Base-by-base conservation (phyloP, 2,113 vertebrate species). In the Chunga burmeisteri region DNA sequence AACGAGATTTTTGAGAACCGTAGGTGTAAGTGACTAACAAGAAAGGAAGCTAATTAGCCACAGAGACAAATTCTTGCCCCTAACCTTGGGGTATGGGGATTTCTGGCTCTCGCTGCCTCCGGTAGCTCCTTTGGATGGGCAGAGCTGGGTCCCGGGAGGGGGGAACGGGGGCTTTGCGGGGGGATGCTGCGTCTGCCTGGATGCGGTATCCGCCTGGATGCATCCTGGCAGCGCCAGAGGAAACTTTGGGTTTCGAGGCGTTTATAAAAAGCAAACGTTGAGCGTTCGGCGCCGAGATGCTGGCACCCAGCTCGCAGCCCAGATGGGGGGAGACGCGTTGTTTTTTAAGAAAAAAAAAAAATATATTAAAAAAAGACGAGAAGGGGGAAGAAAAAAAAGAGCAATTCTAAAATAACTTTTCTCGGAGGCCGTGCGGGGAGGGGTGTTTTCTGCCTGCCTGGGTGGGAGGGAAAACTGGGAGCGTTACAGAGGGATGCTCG, bases 21-120 rank as follows among this genome's bases (percentile, higher is more conserved):
- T 92, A 78, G 83, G 86, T 92, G 58, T 62, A 91, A 97, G 95
- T 86, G 96, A 53, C 94, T 95, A 95, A 91, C 71, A 88, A 96
- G 97, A 94, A 97, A 74, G 94, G 91, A 93, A 94, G 63, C 85
- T 97, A 93, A 97, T 98, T 96, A 97, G 91, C 96, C 91, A 49
- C 90, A 56, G 94, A 96, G 89, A 81, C 66, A 90, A 92, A 97
- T 96, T 63, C 66, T 20, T 79, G 22, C 91, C 84, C 63, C 59
- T 40, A 25, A 63, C 63, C 62, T 70, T 59, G 36, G 5, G 46
- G 5, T 71, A 2, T 14, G 36, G 65, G 46, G 27, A 23, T 84
- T 74, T 87, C 16, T 55, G 47, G 27, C 52, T 82, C 83, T 61
- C 0, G 0, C 10, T 17, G 50, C 13, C 52, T 86, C 91, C 16